Evolutionary conservation across 1,140 invertebrate species (phyloP).

Genomic region (Probaryconus sp.): DNA sequence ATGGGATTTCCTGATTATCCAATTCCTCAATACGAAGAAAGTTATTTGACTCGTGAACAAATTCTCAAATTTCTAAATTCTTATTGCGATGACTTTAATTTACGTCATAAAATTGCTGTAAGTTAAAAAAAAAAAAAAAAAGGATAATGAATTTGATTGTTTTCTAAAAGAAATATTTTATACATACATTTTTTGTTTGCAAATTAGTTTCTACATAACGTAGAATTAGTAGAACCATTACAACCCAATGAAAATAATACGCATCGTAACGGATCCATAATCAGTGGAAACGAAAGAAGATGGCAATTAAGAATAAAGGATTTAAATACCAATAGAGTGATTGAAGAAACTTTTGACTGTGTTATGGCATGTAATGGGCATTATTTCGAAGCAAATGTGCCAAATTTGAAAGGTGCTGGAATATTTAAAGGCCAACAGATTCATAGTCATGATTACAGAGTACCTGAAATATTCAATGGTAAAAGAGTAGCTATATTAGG

Average conservation of each 20-base stretch:
- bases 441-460: conserved; percentile 93
- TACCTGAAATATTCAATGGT: conserved; percentile 82
- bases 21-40: conserved; percentile 82
- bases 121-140: conserved; percentile 62
- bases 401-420: conserved; percentile 81
- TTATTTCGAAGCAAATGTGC: conserved; percentile 84
- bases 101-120: conserved; percentile 86
- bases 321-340: conserved; percentile 78
- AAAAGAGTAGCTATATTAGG: conserved; percentile 89
- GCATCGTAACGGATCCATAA: background rate
- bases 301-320: conserved; percentile 83
- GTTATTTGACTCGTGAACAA: conserved; percentile 88
- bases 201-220: conserved; percentile 84
- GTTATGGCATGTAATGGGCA: conserved; percentile 93
- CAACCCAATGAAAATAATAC: conserved; percentile 1
- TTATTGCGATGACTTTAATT: conserved; percentile 86
- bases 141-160: background rate
- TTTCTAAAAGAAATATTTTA: no score
- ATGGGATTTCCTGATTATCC: conserved; percentile 88
- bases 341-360: conserved; percentile 83
- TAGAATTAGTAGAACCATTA: conserved; percentile 80
- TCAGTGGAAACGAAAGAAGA: conserved; percentile 66
- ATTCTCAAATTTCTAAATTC: conserved; percentile 89
- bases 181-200: no score
- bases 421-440: conserved; percentile 84